Evolutionary conservation across 2,113 vertebrate species (phyloP).

Genomic region (Myotis lucifugus): DNA sequence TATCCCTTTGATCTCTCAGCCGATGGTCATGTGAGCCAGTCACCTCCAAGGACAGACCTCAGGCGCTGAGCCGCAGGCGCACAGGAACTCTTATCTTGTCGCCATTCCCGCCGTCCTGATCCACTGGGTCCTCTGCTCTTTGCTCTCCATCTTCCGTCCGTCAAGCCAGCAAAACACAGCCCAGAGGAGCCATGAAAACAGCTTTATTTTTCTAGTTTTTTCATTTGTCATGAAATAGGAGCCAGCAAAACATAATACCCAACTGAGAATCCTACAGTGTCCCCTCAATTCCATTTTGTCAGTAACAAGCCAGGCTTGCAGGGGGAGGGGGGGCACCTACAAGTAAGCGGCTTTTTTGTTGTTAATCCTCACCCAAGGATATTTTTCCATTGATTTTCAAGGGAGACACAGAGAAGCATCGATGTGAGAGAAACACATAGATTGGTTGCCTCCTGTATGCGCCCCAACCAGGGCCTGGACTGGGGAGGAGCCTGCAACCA

Average conservation of each 20-base stretch:
- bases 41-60: neutral
- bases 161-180: neutral
- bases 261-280: neutral
- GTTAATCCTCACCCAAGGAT: too few relatives aligned
- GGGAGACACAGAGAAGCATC: too few relatives aligned
- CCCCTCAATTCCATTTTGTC: neutral
- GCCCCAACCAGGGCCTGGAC: too few relatives aligned
- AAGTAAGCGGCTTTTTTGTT: too few relatives aligned
- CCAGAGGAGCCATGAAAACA: neutral
- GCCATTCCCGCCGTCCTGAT: fast-evolving
- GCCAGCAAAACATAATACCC: neutral
- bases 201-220: neutral
- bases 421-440: too few relatives aligned
- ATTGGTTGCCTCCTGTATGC: too few relatives aligned
- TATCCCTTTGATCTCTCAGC: fast-evolving
- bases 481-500: too few relatives aligned
- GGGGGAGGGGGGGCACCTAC: too few relatives aligned
- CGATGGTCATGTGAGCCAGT: fast-evolving
- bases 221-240: neutral
- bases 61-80: neutral
- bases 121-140: fast-evolving
- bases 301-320: neutral
- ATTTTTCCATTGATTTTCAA: too few relatives aligned
- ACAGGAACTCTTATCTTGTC: too few relatives aligned
- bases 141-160: fast-evolving